Evolutionary conservation across 35 echinoderm and acorn worm species (phyloP).

Genomic region (Apostichopus parvimensis): DNA sequence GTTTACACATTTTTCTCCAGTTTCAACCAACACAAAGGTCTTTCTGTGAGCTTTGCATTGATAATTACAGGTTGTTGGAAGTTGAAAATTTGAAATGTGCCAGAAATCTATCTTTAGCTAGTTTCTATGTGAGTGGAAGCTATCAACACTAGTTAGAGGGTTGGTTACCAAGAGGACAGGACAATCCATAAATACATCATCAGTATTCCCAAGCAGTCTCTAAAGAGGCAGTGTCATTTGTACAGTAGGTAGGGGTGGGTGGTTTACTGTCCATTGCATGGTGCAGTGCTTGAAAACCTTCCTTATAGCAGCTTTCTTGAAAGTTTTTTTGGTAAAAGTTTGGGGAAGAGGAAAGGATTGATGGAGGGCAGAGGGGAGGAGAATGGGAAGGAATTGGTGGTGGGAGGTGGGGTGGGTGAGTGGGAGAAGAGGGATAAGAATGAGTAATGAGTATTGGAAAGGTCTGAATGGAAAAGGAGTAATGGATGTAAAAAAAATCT

Average conservation of each 20-base stretch:
- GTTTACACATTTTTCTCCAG: not conserved
- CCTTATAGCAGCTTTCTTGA: no score
- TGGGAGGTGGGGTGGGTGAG: no score
- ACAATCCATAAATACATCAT: conserved; percentile 21
- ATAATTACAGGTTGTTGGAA: conserved; percentile 38
- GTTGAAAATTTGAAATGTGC: conserved; percentile 10
- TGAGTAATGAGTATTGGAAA: no score
- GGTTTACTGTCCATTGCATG: no score
- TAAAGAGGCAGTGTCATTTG: conserved; percentile 19
- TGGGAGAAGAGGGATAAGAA: no score
- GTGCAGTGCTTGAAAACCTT: no score
- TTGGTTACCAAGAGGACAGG: not conserved
- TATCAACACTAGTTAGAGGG: conserved; percentile 20
- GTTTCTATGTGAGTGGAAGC: conserved; percentile 22
- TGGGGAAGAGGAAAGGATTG: no score
- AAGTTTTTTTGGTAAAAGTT: no score
- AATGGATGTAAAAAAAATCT: no score
- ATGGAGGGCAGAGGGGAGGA: no score
- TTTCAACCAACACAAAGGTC: not conserved
- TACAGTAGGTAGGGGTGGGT: not conserved
- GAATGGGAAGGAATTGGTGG: no score
- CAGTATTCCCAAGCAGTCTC: not conserved
- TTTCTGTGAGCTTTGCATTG: not conserved
- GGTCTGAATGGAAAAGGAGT: no score
- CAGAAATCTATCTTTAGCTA: conserved; percentile 11